phyloP scores from a whole-genome alignment of 30 jellyfish, hydroid and myxozoan genomes.

The Catostylus mosaicus region DNA sequence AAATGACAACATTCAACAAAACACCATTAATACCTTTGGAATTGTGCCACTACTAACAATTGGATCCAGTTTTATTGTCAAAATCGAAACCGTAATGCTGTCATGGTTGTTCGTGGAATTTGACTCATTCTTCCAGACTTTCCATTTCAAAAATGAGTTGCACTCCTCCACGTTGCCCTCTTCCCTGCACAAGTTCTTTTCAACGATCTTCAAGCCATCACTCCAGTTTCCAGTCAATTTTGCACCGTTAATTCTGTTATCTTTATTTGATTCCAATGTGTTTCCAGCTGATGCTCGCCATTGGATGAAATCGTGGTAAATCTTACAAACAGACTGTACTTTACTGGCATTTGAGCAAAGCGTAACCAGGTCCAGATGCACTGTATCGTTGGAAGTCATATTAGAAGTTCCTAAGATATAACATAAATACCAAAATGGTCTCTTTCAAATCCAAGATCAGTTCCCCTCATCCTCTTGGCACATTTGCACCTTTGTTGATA shows the following conservation, averaged over 20 bases:
- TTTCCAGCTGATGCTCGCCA: neutral
- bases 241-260: neutral
- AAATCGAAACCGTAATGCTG: neutral
- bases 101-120: neutral
- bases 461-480: too few species aligned
- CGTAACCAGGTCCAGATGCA: neutral
- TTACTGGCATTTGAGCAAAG: neutral
- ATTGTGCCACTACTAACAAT: too few species aligned
- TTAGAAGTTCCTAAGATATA: neutral
- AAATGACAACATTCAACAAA: too few species aligned
- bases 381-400: neutral
- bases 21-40: too few species aligned
- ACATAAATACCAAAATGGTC: too few species aligned
- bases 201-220: neutral
- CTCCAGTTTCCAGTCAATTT: neutral
- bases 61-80: neutral
- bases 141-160: neutral
- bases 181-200: neutral
- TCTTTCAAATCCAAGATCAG: too few species aligned
- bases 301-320: neutral
- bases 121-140: neutral
- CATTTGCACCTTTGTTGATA: too few species aligned
- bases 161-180: neutral
- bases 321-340: neutral
- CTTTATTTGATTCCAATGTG: neutral